phyloP scores from a whole-genome alignment of 2,888 invertebrate genomes.

The Sepioteuthis lessoniana region DNA sequence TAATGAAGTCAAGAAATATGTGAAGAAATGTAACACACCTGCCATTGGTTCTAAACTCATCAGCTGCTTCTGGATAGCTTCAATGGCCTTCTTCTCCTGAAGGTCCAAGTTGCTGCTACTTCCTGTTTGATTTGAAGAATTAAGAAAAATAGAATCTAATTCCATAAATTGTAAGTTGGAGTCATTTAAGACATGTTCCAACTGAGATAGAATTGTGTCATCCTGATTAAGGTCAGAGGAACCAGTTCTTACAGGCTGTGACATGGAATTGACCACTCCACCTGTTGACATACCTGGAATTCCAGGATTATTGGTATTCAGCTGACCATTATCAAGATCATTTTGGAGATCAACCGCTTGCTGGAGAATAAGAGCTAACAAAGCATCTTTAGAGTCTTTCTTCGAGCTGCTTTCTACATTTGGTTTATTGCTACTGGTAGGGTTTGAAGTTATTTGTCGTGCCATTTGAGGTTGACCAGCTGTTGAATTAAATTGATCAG shows the following conservation, averaged over 20 bases:
- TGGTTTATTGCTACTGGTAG: background rate
- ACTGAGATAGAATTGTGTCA: constrained; percentile 54
- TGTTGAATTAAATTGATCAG: constrained; percentile 1
- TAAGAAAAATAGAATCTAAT: constrained; percentile 61
- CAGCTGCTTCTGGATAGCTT: constrained; percentile 90
- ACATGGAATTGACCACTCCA: constrained; percentile 46
- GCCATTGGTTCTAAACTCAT: constrained; percentile 80
- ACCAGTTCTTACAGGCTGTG: constrained; percentile 37
- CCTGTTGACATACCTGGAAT: constrained; percentile 47
- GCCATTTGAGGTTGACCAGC: background rate
- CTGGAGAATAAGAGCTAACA: constrained; percentile 88
- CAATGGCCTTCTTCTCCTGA: constrained; percentile 87
- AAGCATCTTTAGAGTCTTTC: constrained; percentile 70
- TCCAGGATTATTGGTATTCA: constrained; percentile 49
- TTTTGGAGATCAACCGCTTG: constrained; percentile 84
- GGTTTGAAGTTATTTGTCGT: background rate
- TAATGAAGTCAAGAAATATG: too few species aligned
- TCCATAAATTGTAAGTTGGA: constrained; percentile 58
- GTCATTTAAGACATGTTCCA: constrained; percentile 66
- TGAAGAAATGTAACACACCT: background rate
- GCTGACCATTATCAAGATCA: constrained; percentile 59
- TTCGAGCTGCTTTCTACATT: constrained; percentile 35
- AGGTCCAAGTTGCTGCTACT: constrained; percentile 56
- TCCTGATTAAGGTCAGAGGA: constrained; percentile 10
- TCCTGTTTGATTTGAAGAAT: constrained; percentile 49